These are phyloP conservation scores for Meteorus cinctellus DNA, from an alignment of 2,888 invertebrate genomes.

Conservation along the genomic window DNA sequence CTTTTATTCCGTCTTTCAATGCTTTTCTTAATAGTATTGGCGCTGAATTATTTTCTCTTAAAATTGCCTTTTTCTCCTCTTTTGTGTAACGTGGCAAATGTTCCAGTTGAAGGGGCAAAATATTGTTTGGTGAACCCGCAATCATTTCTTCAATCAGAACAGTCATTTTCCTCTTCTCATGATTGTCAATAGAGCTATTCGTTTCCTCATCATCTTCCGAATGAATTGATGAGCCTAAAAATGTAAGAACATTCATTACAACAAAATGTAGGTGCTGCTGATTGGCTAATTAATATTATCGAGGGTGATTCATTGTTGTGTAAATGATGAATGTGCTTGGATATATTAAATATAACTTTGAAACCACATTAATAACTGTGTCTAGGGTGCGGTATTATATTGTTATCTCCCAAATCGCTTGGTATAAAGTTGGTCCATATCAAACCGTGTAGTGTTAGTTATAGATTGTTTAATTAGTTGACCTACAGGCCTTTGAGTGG, in stretches of 20 bases:
- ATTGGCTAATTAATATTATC: no score
- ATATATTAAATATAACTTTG: background rate
- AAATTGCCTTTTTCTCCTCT: constrained; percentile 31
- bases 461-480: constrained; percentile 34
- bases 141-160: constrained; percentile 50
- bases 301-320: no score
- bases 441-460: constrained; percentile 11
- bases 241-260: background rate
- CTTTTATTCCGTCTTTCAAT: constrained; percentile 42
- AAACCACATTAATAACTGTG: background rate
- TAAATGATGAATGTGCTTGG: background rate
- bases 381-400: background rate
- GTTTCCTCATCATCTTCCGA: background rate
- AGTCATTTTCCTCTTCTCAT: constrained; percentile 42
- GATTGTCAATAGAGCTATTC: constrained; percentile 8
- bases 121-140: constrained; percentile 47
- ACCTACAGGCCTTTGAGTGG: constrained; percentile 9
- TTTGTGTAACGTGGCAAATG: constrained; percentile 40
- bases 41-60: background rate
- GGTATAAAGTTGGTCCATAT: constrained; percentile 4
- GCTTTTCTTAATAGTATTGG: constrained; percentile 41
- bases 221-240: constrained; percentile 22
- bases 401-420: constrained; percentile 9
- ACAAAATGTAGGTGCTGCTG: background rate
- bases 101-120: constrained; percentile 45